A percentile compares a stretch with the other conserved stretches of the same genome.
These are phyloP conservation scores for Drosophila fuyamai DNA, from an alignment of 1,140 invertebrate species.

Conservation along the genomic window DNA sequence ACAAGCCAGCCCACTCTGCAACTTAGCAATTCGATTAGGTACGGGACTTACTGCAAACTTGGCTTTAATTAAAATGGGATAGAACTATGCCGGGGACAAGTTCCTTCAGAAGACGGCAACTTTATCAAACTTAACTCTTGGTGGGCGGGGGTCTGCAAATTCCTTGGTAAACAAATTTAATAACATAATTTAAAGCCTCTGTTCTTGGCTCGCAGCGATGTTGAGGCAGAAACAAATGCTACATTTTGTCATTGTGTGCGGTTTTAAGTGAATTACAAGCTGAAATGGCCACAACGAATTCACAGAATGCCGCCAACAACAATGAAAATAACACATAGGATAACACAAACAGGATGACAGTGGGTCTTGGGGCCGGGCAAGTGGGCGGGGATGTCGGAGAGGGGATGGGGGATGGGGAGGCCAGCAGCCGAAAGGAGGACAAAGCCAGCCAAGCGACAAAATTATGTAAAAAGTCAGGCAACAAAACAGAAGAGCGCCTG, in stretches of 20 bases:
- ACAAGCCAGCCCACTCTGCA: constrained; percentile 27
- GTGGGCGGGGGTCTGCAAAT: constrained; percentile 11
- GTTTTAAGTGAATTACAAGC: constrained; percentile 80
- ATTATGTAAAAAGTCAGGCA: constrained; percentile 80
- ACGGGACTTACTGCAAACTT: constrained; percentile 27
- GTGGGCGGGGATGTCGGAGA: not conserved
- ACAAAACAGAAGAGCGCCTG: constrained; percentile 46
- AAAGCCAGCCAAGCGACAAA: constrained; percentile 76
- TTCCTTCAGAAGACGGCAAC: constrained; percentile 7
- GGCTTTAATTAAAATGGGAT: constrained; percentile 55
- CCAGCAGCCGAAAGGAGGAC: constrained; percentile 53
- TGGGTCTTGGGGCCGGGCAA: constrained; percentile 6
- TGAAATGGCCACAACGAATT: constrained; percentile 62
- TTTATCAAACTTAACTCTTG: constrained; percentile 28
- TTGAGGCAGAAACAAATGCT: constrained; percentile 25
- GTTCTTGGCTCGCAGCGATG: constrained; percentile 6
- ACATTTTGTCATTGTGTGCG: constrained; percentile 71
- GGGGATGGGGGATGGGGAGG: not conserved
- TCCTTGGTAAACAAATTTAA: constrained; percentile 48
- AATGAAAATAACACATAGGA: constrained; percentile 60
- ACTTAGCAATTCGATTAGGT: constrained; percentile 68
- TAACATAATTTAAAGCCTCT: constrained; percentile 62
- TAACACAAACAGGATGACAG: constrained; percentile 54
- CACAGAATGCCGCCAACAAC: constrained; percentile 55
- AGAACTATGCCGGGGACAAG: constrained; percentile 33